Evolutionary conservation across 2,113 vertebrate genomes (phyloP).

Genomic region (Indicator maculatus): DNA sequence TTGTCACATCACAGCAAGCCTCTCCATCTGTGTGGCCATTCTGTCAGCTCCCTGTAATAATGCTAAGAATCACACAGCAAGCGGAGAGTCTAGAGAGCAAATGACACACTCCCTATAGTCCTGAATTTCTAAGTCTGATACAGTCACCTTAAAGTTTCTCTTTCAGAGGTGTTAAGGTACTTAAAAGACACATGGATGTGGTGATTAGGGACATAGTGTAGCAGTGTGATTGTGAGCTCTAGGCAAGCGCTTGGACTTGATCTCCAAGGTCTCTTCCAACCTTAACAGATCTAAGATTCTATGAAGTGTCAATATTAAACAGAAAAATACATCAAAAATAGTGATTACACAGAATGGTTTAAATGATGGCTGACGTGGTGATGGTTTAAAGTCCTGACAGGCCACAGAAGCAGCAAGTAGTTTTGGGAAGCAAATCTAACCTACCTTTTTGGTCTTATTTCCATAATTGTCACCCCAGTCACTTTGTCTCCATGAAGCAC

Average conservation of each 20-base stretch:
- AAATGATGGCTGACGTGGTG: background rate
- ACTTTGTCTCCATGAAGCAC: constrained; percentile 86
- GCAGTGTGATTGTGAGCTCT: too few relatives aligned
- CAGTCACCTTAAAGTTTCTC: background rate
- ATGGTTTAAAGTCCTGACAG: background rate
- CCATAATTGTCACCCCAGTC: constrained; percentile 93
- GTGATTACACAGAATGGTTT: background rate
- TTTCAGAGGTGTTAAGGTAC: background rate
- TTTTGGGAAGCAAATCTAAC: background rate
- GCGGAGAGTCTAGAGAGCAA: background rate
- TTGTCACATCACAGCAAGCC: background rate
- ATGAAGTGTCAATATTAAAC: background rate
- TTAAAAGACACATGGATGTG: too few relatives aligned
- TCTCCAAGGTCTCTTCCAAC: too few relatives aligned
- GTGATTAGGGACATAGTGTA: too few relatives aligned
- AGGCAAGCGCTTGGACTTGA: too few relatives aligned
- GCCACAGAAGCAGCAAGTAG: background rate
- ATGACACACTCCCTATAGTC: background rate
- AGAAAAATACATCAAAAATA: background rate
- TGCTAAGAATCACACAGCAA: background rate
- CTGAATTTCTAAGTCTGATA: background rate
- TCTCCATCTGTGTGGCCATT: background rate
- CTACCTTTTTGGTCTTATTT: constrained; percentile 90
- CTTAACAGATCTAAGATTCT: too few relatives aligned
- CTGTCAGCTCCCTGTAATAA: background rate